Conservation (phyloP, 2,113 vertebrate species). For the Numida meleagris region DNA sequence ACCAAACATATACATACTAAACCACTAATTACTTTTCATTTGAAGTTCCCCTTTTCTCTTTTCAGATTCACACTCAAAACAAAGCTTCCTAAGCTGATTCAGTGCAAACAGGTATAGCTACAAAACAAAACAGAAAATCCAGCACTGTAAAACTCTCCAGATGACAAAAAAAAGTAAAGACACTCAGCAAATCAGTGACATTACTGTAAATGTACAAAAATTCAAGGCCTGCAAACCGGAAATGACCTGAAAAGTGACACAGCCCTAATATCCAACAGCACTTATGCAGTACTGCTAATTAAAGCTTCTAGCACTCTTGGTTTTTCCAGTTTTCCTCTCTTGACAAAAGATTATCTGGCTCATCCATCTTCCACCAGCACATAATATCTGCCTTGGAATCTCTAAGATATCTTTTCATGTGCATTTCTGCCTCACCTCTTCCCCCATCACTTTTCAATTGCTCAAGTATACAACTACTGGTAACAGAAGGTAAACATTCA, state of each 20-base stretch:
- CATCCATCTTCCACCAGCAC: background rate
- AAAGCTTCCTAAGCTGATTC: background rate
- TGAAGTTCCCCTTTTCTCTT: background rate
- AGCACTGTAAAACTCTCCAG: background rate
- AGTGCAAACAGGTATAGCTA: background rate
- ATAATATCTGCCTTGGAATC: background rate
- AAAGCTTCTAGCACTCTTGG: background rate
- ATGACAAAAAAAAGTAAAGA: background rate
- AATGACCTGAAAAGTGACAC: background rate
- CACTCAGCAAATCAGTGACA: background rate
- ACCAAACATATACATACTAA: background rate
- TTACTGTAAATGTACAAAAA: background rate
- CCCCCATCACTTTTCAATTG: background rate
- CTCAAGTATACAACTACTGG: background rate
- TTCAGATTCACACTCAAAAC: background rate
- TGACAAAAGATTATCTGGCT: background rate
- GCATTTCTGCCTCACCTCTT: accelerated
- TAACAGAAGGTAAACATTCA: background rate
- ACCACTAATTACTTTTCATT: background rate
- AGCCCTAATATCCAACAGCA: background rate
- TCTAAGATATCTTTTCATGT: background rate
- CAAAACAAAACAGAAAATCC: background rate
- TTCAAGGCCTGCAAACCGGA: background rate
- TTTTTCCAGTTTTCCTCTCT: background rate
- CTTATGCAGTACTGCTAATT: accelerated